phyloP scores from a whole-genome alignment of 2,888 invertebrate species.

The Schrankia costaestrigalis region DNA sequence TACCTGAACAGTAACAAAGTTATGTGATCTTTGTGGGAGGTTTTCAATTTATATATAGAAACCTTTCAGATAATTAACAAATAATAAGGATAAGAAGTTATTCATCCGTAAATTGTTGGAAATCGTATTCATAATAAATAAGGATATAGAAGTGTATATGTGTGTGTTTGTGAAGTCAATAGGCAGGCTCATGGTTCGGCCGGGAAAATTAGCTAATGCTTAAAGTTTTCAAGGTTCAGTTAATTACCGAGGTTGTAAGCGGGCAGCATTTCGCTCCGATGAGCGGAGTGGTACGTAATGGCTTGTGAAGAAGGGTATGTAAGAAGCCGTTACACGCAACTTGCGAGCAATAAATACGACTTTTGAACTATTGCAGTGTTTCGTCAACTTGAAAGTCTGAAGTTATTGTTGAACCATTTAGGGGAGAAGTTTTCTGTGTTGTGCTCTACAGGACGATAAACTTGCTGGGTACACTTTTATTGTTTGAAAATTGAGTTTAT shows the following conservation, averaged over 20 bases:
- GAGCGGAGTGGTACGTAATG: conserved; percentile 50
- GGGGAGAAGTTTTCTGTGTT: conserved; percentile 29
- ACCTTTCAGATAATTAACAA: too few relatives aligned
- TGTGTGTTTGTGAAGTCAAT: conserved; percentile 16
- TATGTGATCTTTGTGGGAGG: conserved; percentile 9
- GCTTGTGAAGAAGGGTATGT: conserved; percentile 46
- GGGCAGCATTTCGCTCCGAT: conserved; percentile 40
- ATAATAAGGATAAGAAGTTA: too few relatives aligned
- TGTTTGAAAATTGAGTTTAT: conserved; percentile 44
- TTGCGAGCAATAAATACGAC: conserved; percentile 34
- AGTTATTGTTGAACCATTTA: conserved; percentile 37
- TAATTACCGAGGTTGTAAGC: conserved; percentile 58
- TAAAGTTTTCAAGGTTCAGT: conserved; percentile 61
- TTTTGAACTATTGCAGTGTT: conserved; percentile 43
- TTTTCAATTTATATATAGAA: too few relatives aligned
- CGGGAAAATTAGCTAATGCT: conserved; percentile 59
- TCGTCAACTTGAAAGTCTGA: conserved; percentile 35
- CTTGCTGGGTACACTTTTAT: conserved; percentile 34
- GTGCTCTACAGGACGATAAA: conserved; percentile 34
- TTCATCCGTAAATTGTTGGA: too few relatives aligned
- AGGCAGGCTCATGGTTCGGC: conserved; percentile 31
- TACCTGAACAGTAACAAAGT: conserved; percentile 17
- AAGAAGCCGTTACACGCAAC: conserved; percentile 33
- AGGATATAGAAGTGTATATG: conserved; percentile 5
- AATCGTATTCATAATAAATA: too few relatives aligned